Evolutionary conservation across 2,888 invertebrate genomes (phyloP), one percentile per base, ranked within the genome.

Genomic region (Caenorhabditis sp.): DNA sequence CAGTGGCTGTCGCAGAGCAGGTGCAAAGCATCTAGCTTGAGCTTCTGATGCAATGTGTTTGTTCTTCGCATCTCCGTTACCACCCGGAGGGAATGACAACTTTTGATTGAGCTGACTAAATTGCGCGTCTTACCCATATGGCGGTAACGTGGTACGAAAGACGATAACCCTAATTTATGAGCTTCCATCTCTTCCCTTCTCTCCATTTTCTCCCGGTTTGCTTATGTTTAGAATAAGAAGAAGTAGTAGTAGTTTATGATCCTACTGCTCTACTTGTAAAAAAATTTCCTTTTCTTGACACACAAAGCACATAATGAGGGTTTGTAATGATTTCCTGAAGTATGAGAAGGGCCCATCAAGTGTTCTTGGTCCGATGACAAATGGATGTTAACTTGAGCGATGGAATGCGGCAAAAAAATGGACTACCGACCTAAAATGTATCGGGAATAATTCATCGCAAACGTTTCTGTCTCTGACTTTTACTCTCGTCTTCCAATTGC

Each of bases 301-400:
- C 55, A 65, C 56, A 37, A 39, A 50, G 56, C 52, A 58, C 56
- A 66, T 55, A 70, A 61, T 59, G 70, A 66, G 59, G 43, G 70
- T 46, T 61, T 70, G 61, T 59, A 61, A 61, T 70, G 59, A 61
- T 61, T 61, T 59, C 61, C 59, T 61, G 48, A n/a, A 17, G 56
- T 30, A 26, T 13, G 43, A 22, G 2, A 3, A 43, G 53, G 53
- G 39, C 4, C 56, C 15, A 32, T 52, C 52, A 27, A 48, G 22
- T 35, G 35, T 2, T 9, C 35, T 20, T 52, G 32, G 32, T 35
- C 52, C 20, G 15, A 17, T 15, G 11, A 30, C 15, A 58, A 43
- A 30, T 17, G 20, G 45, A 39, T 46, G 56, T 53, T 43, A 32
- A 74, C 30, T 13, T 17, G 46, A 70, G 41, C 26, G 37, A 55